Percentiles rank a stretch among this genome's conserved stretches.
Conservation (phyloP, 2,797 vertebrate species). For the Cuniculus paca region DNA sequence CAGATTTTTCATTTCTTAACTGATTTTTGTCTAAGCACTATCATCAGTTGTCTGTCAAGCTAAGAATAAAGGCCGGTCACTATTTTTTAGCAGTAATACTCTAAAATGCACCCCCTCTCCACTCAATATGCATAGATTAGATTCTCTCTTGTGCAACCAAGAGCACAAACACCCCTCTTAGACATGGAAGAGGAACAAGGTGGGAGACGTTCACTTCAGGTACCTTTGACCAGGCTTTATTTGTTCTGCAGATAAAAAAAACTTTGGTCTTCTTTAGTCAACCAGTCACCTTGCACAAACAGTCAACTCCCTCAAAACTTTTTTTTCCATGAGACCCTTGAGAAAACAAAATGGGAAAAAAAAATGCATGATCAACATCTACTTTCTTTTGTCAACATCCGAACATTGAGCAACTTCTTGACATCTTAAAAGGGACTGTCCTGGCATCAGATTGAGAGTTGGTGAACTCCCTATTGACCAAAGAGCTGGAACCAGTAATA, state of each 20-base stretch:
- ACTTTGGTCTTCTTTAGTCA: slow-evolving; percentile 81
- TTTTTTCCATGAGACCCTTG: slow-evolving; percentile 80
- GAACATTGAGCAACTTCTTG: slow-evolving; percentile 80
- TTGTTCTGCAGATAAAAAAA: slow-evolving; percentile 82
- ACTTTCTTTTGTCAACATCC: slow-evolving; percentile 84
- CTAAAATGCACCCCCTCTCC: neutral
- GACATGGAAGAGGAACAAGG: slow-evolving; percentile 70
- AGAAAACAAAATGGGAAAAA: slow-evolving; percentile 76
- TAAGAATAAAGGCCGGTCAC: slow-evolving; percentile 28
- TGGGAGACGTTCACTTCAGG: slow-evolving; percentile 69
- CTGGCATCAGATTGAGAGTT: slow-evolving; percentile 57
- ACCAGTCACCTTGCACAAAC: slow-evolving; percentile 78
- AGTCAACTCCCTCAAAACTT: slow-evolving; percentile 82
- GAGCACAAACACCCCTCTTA: slow-evolving; percentile 73
- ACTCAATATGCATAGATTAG: neutral
- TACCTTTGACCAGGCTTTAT: slow-evolving; percentile 83
- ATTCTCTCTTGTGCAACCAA: slow-evolving; percentile 62
- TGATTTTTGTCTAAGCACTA: neutral
- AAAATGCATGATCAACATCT: slow-evolving; percentile 67
- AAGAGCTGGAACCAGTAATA: neutral
- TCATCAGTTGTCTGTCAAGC: neutral
- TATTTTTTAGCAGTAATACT: slow-evolving; percentile 20
- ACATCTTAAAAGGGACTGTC: slow-evolving; percentile 80
- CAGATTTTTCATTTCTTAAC: neutral
- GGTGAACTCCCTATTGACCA: slow-evolving; percentile 69